Percentiles rank a stretch among this genome's conserved stretches.
Evolutionary conservation across 2,113 vertebrate genomes (phyloP).

Genomic region (Lanius collurio): DNA sequence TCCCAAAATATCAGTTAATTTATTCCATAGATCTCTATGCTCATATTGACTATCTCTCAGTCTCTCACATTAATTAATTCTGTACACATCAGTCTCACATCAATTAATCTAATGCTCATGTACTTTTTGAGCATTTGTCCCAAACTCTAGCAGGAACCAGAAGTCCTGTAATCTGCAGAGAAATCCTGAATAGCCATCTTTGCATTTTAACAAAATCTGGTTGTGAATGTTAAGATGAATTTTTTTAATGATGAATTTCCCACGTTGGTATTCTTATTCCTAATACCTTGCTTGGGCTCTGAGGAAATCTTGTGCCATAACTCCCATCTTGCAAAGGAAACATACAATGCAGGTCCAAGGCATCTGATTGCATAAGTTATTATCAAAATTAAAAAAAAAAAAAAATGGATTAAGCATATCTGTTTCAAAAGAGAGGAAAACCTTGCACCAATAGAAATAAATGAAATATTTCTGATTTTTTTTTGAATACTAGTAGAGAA

Average conservation of each 20-base stretch:
- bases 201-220: neutral
- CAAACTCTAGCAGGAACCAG: neutral
- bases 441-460: neutral
- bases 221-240: neutral
- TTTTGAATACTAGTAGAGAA: neutral
- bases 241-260: neutral
- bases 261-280: neutral
- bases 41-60: neutral
- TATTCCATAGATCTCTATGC: neutral
- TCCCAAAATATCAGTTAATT: neutral
- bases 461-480: neutral
- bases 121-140: neutral
- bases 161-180: neutral
- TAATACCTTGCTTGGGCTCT: neutral
- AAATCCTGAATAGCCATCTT: neutral
- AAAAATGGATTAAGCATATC: neutral
- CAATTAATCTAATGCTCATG: neutral
- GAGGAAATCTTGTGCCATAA: neutral
- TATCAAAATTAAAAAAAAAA: neutral
- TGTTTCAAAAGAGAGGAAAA: neutral
- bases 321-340: neutral
- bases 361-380: neutral
- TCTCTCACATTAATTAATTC: constrained; percentile 28
- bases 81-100: neutral
- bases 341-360: neutral